Evolutionary conservation across 2,888 invertebrate species (phyloP).

Genomic region (Orchestes rusci): DNA sequence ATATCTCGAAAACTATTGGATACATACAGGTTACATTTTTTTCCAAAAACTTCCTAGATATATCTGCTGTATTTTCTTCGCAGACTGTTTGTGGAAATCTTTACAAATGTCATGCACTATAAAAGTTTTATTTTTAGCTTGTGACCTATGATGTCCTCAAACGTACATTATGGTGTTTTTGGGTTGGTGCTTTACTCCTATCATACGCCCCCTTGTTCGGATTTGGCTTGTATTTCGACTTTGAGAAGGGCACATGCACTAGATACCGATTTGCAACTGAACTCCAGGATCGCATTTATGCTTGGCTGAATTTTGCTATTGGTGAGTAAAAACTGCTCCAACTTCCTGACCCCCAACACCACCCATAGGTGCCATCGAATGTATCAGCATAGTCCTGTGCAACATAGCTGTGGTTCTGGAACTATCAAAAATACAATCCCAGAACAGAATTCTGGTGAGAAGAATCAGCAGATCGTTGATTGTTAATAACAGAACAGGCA

Average conservation of each 20-base stretch:
- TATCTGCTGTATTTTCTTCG: too few relatives aligned
- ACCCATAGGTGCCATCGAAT: too few relatives aligned
- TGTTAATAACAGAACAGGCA: constrained; percentile 31
- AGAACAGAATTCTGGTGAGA: constrained; percentile 41
- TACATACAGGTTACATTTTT: too few relatives aligned
- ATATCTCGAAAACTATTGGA: too few relatives aligned
- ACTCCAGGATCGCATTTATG: constrained; percentile 62
- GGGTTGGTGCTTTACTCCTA: constrained; percentile 61
- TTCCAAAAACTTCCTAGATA: too few relatives aligned
- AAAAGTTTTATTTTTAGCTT: constrained; percentile 62
- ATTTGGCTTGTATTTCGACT: constrained; percentile 65
- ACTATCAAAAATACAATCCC: constrained; percentile 53
- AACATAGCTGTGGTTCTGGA: constrained; percentile 76
- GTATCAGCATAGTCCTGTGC: constrained; percentile 70
- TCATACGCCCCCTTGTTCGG: constrained; percentile 71
- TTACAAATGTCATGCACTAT: too few relatives aligned
- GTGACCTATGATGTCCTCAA: constrained; percentile 73
- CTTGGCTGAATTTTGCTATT: constrained; percentile 66
- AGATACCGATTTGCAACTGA: constrained; percentile 66
- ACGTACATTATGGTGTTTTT: constrained; percentile 60
- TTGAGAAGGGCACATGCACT: constrained; percentile 46
- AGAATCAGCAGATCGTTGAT: constrained; percentile 42
- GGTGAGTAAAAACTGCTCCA: constrained; percentile 54
- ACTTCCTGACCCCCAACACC: too few relatives aligned
- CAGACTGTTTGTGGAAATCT: too few relatives aligned